phyloP scores from a whole-genome alignment of 2,888 invertebrate genomes.

The Clistopyga incitator region DNA sequence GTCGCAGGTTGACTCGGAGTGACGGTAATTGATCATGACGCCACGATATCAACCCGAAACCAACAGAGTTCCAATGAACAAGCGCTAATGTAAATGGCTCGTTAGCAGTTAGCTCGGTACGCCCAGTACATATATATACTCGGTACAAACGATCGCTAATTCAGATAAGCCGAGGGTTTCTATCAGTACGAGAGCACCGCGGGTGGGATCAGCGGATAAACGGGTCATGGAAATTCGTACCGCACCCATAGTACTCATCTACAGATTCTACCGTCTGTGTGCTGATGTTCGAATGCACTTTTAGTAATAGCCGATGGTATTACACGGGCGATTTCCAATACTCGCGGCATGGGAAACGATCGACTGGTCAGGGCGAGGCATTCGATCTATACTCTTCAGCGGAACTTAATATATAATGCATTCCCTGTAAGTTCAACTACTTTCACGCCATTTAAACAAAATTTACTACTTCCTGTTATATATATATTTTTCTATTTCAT shows the following conservation, averaged over 20 bases:
- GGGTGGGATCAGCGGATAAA: conserved; percentile 15
- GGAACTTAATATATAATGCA: conserved; percentile 5
- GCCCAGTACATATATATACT: neutral
- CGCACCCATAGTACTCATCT: conserved; percentile 15
- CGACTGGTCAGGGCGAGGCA: conserved; percentile 51
- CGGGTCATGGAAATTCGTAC: conserved; percentile 41
- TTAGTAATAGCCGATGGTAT: conserved; percentile 42
- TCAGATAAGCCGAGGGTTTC: conserved; percentile 28
- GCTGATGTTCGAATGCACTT: conserved; percentile 45
- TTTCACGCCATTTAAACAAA: too few relatives aligned
- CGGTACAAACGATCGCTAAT: conserved; percentile 50
- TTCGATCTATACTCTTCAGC: neutral
- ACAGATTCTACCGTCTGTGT: neutral
- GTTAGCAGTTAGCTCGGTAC: conserved; percentile 35
- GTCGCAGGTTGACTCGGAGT: neutral
- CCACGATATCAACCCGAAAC: conserved; percentile 17
- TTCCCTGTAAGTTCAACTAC: too few relatives aligned
- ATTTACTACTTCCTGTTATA: too few relatives aligned
- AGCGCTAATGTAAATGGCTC: conserved; percentile 39
- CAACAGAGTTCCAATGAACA: conserved; percentile 28
- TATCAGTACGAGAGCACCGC: neutral
- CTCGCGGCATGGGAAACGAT: conserved; percentile 39
- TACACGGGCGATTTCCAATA: neutral
- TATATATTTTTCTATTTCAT: too few relatives aligned
- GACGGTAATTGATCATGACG: conserved; percentile 49